Base-by-base conservation (phyloP, 2,888 invertebrate genomes). In the Cryptus armator region DNA sequence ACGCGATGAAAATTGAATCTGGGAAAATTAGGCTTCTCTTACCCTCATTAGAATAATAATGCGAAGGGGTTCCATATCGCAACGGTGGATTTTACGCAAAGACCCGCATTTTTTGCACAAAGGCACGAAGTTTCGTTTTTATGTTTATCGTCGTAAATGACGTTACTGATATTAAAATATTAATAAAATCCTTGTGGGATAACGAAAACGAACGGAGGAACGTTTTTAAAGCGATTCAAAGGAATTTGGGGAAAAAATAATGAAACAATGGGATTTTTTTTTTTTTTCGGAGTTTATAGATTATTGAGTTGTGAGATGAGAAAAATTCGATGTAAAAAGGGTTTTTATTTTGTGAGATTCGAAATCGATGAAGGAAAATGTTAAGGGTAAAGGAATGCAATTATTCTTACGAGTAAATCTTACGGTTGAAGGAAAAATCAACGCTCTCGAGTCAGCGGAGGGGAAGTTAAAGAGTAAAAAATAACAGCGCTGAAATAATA, bases 161-260 rank as follows among this genome's bases (percentile, higher is more conserved):
- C 44, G 29, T 0, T 46, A 62, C 24, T 75, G 62, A 80, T 48
- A 66, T 43, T 19, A 70, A 83, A 83, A 75, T n/a, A n/a, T n/a
- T n/a, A n/a, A n/a, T n/a, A 24, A 16, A 32, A 72, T 29, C 29
- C 16, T 32, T 19, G 43, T 16, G 12, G 53, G 29, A 5, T 24
- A 70, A 76, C 3, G 3, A 71, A 44, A 71, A 70, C 53, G 4
- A 70, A 10, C 44, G 12, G 24, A 12, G 71, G 56, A 29, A 10
- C 16, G 48, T 10, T 46, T 66, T 43, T 67, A 32, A 24, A 29
- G 14, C 5, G 37, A 7, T 48, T 64, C 53, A 24, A 3, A 10
- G 19, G 9, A 10, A 9, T 56, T 24, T 24, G 2, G 24, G 24
- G 24, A 24, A 24, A 24, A 24, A 24, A 19, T 1, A 24, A 24